Conservation (phyloP, 2,113 vertebrate genomes). For the Serranochromis macrocephalus region DNA sequence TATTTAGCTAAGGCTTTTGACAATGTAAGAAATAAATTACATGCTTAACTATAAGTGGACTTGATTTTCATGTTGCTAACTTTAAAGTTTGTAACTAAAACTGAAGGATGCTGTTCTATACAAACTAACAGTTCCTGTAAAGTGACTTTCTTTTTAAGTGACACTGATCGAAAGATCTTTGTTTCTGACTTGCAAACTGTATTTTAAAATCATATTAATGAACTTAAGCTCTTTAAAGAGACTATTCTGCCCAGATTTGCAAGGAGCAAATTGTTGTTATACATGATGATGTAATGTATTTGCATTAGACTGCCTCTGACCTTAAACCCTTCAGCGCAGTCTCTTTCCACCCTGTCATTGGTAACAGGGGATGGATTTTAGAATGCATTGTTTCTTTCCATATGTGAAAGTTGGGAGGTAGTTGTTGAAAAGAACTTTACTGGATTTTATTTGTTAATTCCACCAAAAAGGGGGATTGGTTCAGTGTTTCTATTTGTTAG, state of each 20-base stretch:
- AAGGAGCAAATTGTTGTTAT: not conserved
- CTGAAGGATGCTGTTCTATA: not conserved
- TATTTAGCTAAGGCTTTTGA: not conserved
- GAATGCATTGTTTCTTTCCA: not conserved
- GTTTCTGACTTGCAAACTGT: not conserved
- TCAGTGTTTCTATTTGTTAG: not conserved
- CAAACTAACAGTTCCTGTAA: not conserved
- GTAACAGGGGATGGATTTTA: not conserved
- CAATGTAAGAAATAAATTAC: not conserved
- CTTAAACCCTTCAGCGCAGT: not conserved
- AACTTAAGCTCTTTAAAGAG: not conserved
- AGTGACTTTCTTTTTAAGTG: not conserved
- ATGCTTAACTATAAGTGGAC: not conserved
- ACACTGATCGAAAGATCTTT: not conserved
- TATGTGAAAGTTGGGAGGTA: not conserved
- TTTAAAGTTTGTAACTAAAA: not conserved
- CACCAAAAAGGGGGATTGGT: not conserved
- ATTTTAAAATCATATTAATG: not conserved
- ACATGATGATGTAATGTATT: not conserved
- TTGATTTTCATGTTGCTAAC: not conserved
- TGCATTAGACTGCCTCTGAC: not conserved
- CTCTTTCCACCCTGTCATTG: not conserved
- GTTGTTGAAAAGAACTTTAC: not conserved
- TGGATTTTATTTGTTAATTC: not conserved
- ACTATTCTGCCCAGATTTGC: not conserved